These are phyloP conservation scores for Trilocha varians DNA, from an alignment of 2,888 invertebrate genomes.

Conservation along the genomic window DNA sequence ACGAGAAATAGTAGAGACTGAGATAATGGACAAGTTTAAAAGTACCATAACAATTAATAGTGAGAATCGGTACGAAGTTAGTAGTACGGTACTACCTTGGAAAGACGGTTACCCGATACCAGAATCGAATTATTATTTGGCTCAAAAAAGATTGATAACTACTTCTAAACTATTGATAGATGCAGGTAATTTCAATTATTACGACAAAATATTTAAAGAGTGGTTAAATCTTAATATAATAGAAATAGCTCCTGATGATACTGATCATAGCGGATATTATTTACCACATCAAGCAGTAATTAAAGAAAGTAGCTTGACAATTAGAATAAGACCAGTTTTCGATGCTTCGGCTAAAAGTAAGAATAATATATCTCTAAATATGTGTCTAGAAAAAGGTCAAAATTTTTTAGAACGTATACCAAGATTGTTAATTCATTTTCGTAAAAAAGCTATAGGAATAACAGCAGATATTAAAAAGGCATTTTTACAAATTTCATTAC, in stretches of 20 bases:
- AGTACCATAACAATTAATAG: neutral
- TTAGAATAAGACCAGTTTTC: neutral
- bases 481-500: conserved; percentile 7
- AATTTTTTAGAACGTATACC: neutral
- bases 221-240: neutral
- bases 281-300: neutral
- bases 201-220: neutral
- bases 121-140: neutral
- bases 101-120: neutral
- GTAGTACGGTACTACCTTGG: neutral
- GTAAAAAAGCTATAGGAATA: too few species aligned
- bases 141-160: neutral
- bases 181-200: neutral
- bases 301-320: neutral
- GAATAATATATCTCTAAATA: neutral
- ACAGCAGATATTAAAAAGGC: conserved; percentile 6
- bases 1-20: neutral
- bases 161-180: neutral
- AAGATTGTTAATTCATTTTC: neutral
- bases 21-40: neutral
- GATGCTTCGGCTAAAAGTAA: neutral
- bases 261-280: neutral
- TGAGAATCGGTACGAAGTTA: neutral
- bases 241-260: neutral
- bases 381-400: neutral